A percentile compares a stretch with the other conserved stretches of the same genome.
These are phyloP conservation scores for Hiodon alosoides DNA, from an alignment of 2,113 vertebrate species.

Conservation along the genomic window DNA sequence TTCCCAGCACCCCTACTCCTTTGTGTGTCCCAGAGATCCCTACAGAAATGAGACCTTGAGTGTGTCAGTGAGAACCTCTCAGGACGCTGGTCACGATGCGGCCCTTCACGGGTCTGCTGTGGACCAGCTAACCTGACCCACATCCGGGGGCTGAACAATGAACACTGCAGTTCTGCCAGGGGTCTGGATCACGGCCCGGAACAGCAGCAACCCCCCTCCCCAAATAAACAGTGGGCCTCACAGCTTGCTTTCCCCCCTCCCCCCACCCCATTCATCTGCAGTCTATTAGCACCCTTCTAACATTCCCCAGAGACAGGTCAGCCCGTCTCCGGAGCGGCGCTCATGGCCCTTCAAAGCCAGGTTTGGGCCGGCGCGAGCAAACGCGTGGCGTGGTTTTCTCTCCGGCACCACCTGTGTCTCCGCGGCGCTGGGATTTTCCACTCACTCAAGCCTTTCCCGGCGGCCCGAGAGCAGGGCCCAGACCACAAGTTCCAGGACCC, in stretches of 20 bases:
- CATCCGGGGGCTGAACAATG: background rate
- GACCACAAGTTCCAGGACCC: slow-evolving; percentile 1
- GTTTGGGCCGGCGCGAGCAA: background rate
- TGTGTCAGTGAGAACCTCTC: background rate
- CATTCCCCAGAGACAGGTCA: background rate
- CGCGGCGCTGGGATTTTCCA: background rate
- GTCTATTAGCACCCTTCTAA: background rate
- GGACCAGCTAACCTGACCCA: background rate
- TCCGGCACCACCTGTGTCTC: background rate
- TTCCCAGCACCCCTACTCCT: background rate
- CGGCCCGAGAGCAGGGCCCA: background rate
- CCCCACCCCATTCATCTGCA: background rate
- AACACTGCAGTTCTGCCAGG: background rate
- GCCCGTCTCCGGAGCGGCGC: too few species aligned
- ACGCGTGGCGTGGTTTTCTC: background rate
- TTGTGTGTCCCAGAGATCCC: background rate
- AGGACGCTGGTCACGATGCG: background rate
- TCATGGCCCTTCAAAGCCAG: background rate
- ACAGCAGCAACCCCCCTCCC: background rate
- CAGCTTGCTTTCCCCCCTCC: background rate
- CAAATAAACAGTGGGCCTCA: background rate
- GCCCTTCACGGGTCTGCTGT: background rate
- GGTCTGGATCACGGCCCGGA: background rate
- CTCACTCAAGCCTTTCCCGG: background rate
- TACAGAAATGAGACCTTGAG: too few species aligned